A percentile compares a stretch with the other conserved stretches of the same genome.
These are phyloP conservation scores for Octopus sinensis DNA, from an alignment of 1,140 invertebrate genomes.

Conservation along the genomic window DNA sequence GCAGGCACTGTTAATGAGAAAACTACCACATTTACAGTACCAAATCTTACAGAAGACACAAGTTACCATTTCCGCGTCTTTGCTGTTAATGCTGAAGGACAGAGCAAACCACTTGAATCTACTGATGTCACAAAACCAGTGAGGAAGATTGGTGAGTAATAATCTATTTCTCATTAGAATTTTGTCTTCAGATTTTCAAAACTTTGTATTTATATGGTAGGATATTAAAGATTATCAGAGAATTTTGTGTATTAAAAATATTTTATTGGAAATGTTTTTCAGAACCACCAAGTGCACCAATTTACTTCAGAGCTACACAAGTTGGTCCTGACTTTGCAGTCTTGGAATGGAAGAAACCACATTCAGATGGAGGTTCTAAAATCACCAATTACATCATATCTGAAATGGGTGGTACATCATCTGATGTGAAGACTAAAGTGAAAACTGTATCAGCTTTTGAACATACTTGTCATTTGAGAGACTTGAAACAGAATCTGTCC, in stretches of 20 bases:
- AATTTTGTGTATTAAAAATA: slow-evolving; percentile 65
- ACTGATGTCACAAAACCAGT: background rate
- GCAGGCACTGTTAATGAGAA: background rate
- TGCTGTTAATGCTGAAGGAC: slow-evolving; percentile 90
- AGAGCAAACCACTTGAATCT: slow-evolving; percentile 12
- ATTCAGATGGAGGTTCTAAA: slow-evolving; percentile 87
- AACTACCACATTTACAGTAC: slow-evolving; percentile 14
- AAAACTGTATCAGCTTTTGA: slow-evolving; percentile 36
- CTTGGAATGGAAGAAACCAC: slow-evolving; percentile 86
- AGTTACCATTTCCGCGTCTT: slow-evolving; percentile 89
- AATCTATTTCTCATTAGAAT: background rate
- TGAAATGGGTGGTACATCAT: slow-evolving; percentile 46
- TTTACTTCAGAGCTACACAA: slow-evolving; percentile 85
- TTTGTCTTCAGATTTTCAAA: background rate
- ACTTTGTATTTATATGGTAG: too few relatives aligned
- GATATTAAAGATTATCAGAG: background rate
- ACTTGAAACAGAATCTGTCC: slow-evolving; percentile 83
- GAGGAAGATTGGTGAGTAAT: slow-evolving; percentile 72
- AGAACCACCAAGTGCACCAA: slow-evolving; percentile 88
- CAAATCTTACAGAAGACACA: slow-evolving; percentile 65
- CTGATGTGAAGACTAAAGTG: slow-evolving; percentile 34
- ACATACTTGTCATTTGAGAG: slow-evolving; percentile 75
- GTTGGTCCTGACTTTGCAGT: slow-evolving; percentile 92
- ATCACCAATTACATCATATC: slow-evolving; percentile 62
- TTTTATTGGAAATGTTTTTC: slow-evolving; percentile 20